Conservation (phyloP, 2,113 vertebrate genomes). For the Cyphotilapia sp. region DNA sequence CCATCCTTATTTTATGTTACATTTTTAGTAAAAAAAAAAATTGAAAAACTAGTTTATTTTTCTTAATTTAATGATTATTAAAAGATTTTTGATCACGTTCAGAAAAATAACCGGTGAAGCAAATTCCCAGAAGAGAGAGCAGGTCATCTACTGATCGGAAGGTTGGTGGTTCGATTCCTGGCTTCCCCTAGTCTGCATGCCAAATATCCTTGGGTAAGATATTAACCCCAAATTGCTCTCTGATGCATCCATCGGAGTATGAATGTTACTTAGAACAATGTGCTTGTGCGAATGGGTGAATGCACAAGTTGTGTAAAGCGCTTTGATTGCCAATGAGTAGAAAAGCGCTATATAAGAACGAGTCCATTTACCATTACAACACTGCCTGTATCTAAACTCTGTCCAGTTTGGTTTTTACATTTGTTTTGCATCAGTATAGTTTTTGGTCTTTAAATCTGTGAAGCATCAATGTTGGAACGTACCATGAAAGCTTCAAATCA, state of each 20-base stretch:
- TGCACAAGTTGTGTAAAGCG: rapidly evolving
- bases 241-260: rapidly evolving
- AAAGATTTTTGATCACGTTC: rapidly evolving
- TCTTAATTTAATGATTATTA: neutral
- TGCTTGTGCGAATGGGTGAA: rapidly evolving
- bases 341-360: rapidly evolving
- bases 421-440: neutral
- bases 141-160: neutral
- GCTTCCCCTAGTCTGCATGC: neutral
- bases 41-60: neutral
- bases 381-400: rapidly evolving
- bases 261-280: neutral
- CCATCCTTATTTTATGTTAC: rapidly evolving
- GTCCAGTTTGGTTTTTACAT: neutral
- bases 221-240: neutral
- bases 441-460: neutral
- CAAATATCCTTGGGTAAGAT: neutral
- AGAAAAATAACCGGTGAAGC: neutral
- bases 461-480: neutral
- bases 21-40: neutral
- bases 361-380: neutral
- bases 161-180: neutral
- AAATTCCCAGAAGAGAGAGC: neutral
- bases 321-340: rapidly evolving
- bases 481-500: neutral